Percentiles rank a stretch among this genome's conserved stretches.
Conservation (phyloP, 1,140 invertebrate species). For the Brachionus calyciflorus region DNA sequence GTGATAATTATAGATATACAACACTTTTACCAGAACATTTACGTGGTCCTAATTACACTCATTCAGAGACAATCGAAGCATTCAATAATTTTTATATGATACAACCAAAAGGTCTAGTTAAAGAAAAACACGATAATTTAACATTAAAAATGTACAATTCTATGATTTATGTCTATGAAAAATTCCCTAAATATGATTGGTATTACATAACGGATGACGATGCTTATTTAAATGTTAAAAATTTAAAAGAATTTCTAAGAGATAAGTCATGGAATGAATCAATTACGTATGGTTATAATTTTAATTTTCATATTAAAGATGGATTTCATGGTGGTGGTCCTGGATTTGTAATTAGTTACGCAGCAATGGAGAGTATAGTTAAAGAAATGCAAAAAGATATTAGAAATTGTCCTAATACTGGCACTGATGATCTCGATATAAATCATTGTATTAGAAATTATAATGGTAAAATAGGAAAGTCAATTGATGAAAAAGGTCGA, state of each 20-base stretch:
- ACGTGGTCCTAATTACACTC: no score
- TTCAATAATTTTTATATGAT: conserved; percentile 14
- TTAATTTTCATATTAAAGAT: no score
- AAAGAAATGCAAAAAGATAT: background rate
- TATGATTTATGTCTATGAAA: no score
- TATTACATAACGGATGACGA: no score
- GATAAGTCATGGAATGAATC: no score
- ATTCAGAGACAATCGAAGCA: background rate
- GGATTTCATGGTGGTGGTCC: conserved; percentile 51
- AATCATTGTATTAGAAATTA: conserved; percentile 4
- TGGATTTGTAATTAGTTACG: conserved; percentile 55
- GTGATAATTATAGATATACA: background rate
- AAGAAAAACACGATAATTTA: background rate
- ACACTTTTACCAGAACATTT: background rate
- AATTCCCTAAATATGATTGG: no score
- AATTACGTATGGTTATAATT: no score
- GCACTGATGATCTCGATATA: background rate
- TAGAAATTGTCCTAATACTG: background rate
- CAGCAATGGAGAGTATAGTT: background rate
- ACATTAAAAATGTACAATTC: background rate
- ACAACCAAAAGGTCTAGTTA: background rate
- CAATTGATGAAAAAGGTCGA: background rate
- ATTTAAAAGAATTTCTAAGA: no score
- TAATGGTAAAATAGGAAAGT: background rate
- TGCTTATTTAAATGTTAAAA: no score